Percentiles rank a stretch among this genome's conserved stretches.
These are phyloP conservation scores for Amblyjoppa fuscipennis DNA, from an alignment of 2,888 invertebrate genomes.

Conservation along the genomic window DNA sequence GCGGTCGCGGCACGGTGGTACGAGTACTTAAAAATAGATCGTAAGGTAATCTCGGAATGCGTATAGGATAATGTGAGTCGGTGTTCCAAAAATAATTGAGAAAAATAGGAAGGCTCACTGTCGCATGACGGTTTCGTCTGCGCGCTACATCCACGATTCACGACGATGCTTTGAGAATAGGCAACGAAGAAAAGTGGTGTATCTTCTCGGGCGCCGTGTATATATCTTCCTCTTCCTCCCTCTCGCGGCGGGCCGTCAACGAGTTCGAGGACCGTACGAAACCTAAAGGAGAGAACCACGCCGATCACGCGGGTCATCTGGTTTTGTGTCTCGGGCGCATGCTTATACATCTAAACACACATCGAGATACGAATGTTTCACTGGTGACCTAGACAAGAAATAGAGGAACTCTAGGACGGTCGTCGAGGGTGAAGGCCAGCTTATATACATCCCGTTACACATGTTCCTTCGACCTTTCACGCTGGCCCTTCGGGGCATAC, in stretches of 20 bases:
- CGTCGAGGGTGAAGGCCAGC: constrained; percentile 65
- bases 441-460: constrained; percentile 21
- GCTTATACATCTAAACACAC: constrained; percentile 47
- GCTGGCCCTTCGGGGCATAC: not conserved
- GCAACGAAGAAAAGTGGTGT: constrained; percentile 12
- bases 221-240: not conserved
- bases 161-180: constrained; percentile 47
- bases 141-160: constrained; percentile 51
- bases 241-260: not conserved
- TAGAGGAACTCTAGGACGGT: constrained; percentile 62
- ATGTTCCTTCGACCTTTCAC: not conserved
- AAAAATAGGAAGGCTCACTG: constrained; percentile 77
- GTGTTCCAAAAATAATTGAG: constrained; percentile 80
- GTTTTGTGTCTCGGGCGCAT: constrained; percentile 47
- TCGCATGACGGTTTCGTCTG: constrained; percentile 53
- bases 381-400: constrained; percentile 68
- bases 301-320: constrained; percentile 51
- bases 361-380: constrained; percentile 59
- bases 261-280: constrained; percentile 61
- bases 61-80: constrained; percentile 82
- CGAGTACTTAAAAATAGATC: constrained; percentile 79
- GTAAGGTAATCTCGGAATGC: constrained; percentile 82
- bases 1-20: constrained; percentile 49
- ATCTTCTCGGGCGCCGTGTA: not conserved
- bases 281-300: constrained; percentile 28